Conservation (phyloP, 2,888 invertebrate genomes). For the Apotomis turbidana region DNA sequence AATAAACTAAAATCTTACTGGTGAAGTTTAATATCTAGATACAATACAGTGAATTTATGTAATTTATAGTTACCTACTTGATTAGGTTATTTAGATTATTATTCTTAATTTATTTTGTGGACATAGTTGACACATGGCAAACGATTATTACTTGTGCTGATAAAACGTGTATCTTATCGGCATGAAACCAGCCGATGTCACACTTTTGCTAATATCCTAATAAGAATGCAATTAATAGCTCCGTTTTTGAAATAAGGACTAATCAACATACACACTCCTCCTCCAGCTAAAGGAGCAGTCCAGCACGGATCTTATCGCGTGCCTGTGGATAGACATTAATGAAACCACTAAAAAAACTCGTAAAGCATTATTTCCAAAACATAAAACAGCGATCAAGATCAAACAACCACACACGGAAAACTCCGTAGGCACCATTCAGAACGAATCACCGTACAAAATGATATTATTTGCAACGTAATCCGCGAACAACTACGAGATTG, state of each 20-base stretch:
- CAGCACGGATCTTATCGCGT: too few relatives aligned
- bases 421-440: conserved; percentile 75
- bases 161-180: too few relatives aligned
- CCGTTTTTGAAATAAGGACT: neutral
- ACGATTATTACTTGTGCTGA: too few relatives aligned
- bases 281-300: neutral
- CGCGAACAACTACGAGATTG: conserved; percentile 82
- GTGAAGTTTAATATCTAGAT: neutral
- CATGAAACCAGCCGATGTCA: too few relatives aligned
- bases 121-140: too few relatives aligned
- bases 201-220: too few relatives aligned
- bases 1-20: neutral
- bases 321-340: too few relatives aligned
- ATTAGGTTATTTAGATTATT: too few relatives aligned
- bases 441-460: conserved; percentile 83
- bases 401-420: conserved; percentile 45
- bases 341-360: too few relatives aligned
- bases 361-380: conserved; percentile 1
- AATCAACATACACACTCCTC: neutral
- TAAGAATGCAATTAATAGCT: too few relatives aligned
- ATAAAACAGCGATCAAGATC: conserved; percentile 57
- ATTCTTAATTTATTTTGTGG: too few relatives aligned
- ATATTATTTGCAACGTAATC: conserved; percentile 84
- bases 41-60: neutral
- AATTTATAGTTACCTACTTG: neutral